Base-by-base conservation (phyloP, 1,140 invertebrate genomes). In the Pseudomyrmex flavicornis region DNA sequence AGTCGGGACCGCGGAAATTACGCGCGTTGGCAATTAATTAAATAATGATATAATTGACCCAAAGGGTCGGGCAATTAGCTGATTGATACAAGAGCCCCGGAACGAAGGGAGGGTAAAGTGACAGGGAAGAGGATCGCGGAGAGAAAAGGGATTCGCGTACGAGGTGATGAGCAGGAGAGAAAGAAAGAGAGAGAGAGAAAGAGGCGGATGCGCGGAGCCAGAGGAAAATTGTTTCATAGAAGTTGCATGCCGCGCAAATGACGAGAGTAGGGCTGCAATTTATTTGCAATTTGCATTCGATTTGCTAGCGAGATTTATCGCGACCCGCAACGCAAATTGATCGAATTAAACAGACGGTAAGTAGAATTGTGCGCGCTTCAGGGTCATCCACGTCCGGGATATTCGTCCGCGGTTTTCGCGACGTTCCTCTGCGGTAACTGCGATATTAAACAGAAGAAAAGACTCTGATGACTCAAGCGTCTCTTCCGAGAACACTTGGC, bases 261-360 rank as follows among this genome's bases (percentile, higher is more conserved):
- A 87, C 74, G 83, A 44, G 83, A 50, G 69, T 83, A 85, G 85
- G 82, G 82, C 79, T 91, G 88, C 85, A 91, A 91, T 91, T 91
- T 89, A 88, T 91, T 89, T 88, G 85, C 83, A 90, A 91, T 91
- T 91, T 91, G 89, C 90, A 91, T 91, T 91, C 90, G 85, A 91
- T 91, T 91, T 90, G 80, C 86, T 63, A 17, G 80, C 80, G 62
- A 85, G 84, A 90, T 90, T 87, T 85, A 88, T 85, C 86, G 82
- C 86, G 62, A 83, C 52, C 63, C 52, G 66, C 61, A 56, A 68
- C 52, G 68, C 22, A 88, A 89, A 90, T 89, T 85, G 76, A 89
- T 90, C 85, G 80, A 85, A 85, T 90, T 90, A 89, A 85, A 85
- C 56, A 63, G 50, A 82, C 63, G 68, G 74, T 74, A 61, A 75